Conservation (phyloP, 1,140 invertebrate genomes). For the Penaeus japonicus region DNA sequence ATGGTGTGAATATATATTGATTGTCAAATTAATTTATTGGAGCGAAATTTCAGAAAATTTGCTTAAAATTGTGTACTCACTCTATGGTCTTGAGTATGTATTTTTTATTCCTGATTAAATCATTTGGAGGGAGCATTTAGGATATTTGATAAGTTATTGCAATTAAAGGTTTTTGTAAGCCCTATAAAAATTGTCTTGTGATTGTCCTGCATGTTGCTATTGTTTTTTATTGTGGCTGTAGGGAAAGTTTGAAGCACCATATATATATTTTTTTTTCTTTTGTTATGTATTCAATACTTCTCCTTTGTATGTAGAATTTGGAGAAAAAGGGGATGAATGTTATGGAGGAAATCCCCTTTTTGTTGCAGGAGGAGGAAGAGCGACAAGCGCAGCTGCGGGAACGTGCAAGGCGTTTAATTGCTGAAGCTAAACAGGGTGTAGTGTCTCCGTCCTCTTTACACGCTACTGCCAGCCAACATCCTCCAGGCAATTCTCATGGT, state of each 20-base stretch:
- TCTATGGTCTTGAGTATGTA: too few relatives aligned
- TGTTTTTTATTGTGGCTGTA: not conserved
- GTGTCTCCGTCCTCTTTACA: slow-evolving; percentile 61
- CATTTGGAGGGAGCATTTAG: too few relatives aligned
- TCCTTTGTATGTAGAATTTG: too few relatives aligned
- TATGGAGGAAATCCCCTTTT: not conserved
- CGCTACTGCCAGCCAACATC: not conserved
- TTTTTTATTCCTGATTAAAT: too few relatives aligned
- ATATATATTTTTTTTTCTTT: not conserved
- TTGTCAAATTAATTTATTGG: too few relatives aligned
- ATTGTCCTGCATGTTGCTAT: not conserved
- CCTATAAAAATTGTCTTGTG: too few relatives aligned
- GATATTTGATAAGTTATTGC: too few relatives aligned
- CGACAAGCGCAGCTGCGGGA: slow-evolving; percentile 84
- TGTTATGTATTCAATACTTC: too few relatives aligned
- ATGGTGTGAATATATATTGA: too few relatives aligned
- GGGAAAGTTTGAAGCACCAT: not conserved
- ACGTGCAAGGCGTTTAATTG: slow-evolving; percentile 86
- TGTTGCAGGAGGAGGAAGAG: slow-evolving; percentile 76
- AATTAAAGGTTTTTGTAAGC: too few relatives aligned
- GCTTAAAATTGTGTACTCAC: too few relatives aligned
- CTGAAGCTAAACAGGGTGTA: slow-evolving; percentile 79
- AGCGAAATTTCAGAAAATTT: too few relatives aligned
- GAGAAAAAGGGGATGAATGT: not conserved
- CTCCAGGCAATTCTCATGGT: slow-evolving; percentile 13